phyloP scores from a whole-genome alignment of 2,888 invertebrate genomes.

The Baccha elongata region DNA sequence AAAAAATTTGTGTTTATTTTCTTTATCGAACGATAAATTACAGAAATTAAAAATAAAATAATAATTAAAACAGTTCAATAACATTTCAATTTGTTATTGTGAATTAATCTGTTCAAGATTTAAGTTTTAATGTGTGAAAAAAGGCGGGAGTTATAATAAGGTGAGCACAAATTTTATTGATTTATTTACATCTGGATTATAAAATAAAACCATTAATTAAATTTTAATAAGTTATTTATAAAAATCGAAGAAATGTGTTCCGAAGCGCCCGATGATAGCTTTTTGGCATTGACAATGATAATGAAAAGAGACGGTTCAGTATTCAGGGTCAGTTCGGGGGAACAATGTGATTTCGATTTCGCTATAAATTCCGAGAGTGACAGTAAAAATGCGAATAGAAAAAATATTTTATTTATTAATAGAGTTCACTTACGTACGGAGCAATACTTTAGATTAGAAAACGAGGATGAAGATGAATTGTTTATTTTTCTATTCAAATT shows the following conservation, averaged over 20 bases:
- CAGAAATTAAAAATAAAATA: constrained; percentile 5
- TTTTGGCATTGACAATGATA: constrained; percentile 24
- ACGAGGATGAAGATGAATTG: no score
- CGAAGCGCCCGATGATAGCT: background rate
- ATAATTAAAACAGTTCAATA: background rate
- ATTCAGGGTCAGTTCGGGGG: constrained; percentile 36
- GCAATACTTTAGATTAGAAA: background rate
- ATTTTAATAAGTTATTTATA: no score
- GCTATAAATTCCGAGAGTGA: constrained; percentile 42
- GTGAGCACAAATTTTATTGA: constrained; percentile 8
- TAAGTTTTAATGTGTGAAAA: background rate
- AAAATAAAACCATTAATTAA: no score
- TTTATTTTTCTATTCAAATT: no score
- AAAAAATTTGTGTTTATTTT: constrained; percentile 28
- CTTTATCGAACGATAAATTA: constrained; percentile 9
- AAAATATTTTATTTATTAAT: constrained; percentile 29
- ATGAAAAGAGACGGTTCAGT: constrained; percentile 4
- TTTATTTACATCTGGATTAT: background rate
- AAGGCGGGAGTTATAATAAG: constrained; percentile 11
- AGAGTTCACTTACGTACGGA: constrained; percentile 8
- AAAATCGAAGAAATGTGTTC: background rate
- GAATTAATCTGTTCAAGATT: no score
- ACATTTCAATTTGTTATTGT: constrained; percentile 8
- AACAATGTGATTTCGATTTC: constrained; percentile 37
- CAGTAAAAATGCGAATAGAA: constrained; percentile 19